Evolutionary conservation across 92 coral and sea anemone genomes (phyloP), one percentile per base, ranked within the genome.

Genomic region (Siderastrea radians): DNA sequence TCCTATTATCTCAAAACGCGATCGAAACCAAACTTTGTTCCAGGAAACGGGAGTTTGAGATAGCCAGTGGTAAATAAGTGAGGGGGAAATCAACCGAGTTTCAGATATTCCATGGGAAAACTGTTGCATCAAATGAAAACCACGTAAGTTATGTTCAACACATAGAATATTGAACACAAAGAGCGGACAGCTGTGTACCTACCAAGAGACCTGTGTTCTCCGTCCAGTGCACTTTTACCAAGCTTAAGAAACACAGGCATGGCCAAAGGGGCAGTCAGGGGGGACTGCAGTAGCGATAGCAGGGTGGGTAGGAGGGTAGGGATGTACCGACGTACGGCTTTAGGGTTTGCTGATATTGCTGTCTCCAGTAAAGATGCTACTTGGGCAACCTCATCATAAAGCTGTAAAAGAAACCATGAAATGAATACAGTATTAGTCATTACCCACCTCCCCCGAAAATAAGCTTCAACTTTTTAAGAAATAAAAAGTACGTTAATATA

Each of bases 231-330:
- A 75, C 89, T 88, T 47, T 93, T 91, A 38, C 96, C 89, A 49
- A 97, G 93, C 16, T 94, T 93, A 79, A 96, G 67, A 65, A 97
- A 80, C 47, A 92, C 87, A 16, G 95, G 90, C 14, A 91, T 79
- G 49, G 90, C 85, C 43, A 80, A 81, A 4, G 98, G 92, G 9
- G 99, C 96, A 58, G 98, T 95, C 68, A 97, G 83, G 16, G 99
- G 99, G 44, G 98, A 97, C 80, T 72, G 71, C 70, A 95, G 90
- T 53, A 97, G 68, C 1, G 98, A 79, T 63, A 94, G 72, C 49
- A 96, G 88, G 15, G 72, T 91, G 65, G 90, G 91, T 15, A 94
- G 84, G 49, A 89, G 80, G 47, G 91, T 69, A 10, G 99, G 94
- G 71, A 94, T 85, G 74, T 93, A 87, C 68, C 69, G 77, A 48